Evolutionary conservation across 2,888 invertebrate genomes (phyloP), one percentile per base, ranked within the genome.

Genomic region (Drosophila melanosoma): DNA sequence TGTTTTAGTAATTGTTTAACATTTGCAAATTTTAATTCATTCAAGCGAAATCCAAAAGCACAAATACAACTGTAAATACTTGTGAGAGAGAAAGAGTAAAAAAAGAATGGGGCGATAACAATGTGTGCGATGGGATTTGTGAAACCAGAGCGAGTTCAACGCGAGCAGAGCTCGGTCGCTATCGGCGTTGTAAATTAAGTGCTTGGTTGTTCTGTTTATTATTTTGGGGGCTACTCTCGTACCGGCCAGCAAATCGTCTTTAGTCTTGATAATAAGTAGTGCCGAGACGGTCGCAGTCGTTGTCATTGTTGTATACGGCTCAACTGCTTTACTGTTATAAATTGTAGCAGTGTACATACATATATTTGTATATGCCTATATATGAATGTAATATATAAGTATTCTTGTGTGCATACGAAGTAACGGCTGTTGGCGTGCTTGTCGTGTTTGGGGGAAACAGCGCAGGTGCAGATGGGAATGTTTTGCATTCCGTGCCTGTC

Each of bases 11-110:
- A 51, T 63, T 67, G 54, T 64, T 75, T 70, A 45, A 64, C 23
- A 68, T 87, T 82, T 80, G 85, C 86, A 85, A 88, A 66, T 86
- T 88, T 74, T 42, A 81, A 88, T 84, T 86, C 87, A 86, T 86
- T 82, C 85, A 87, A 76, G 78, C 87, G 80, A 74, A 87, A 87
- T 74, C 69, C 60, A 65, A 69, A 65, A n/a, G 64, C 68, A 63
- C 61, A 64, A 29, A 48, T 6, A 32, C 23, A 45, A 23, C 23
- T 23, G 45, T 45, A 23, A 15, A 57, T 29, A 12, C n/a, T 51
- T 2, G n/a, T n/a, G 36, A 23, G 17, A 66, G 52, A 40, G 35
- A 45, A 45, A 61, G 20, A 45, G 45, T 8, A 45, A 23, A 35
- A n/a, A 3, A 42, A 49, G 61, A 58, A 29, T 42, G 52, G 26